Evolutionary conservation across 2,888 invertebrate genomes (phyloP).

Genomic region (Meteorus cinctellus): DNA sequence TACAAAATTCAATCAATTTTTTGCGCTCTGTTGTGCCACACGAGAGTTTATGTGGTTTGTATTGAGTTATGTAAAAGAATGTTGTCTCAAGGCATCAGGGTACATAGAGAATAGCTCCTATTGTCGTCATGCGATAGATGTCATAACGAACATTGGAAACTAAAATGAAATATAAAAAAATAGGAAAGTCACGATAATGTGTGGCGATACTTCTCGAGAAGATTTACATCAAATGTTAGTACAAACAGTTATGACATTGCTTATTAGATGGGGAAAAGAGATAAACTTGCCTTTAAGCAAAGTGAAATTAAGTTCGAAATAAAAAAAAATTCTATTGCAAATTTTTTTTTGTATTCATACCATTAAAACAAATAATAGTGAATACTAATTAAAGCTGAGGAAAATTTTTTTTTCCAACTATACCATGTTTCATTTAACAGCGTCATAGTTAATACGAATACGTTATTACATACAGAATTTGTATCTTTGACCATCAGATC

Average conservation of each 20-base stretch:
- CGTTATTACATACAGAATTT: not conserved
- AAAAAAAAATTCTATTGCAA: not conserved
- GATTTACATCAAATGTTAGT: conserved; percentile 13
- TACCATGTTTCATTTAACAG: conserved; percentile 48
- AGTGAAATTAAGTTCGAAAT: not conserved
- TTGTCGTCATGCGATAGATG: conserved; percentile 1
- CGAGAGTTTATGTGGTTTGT: not conserved
- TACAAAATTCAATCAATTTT: not conserved
- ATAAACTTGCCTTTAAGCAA: conserved; percentile 7
- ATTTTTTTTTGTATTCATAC: not conserved
- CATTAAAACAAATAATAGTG: not conserved
- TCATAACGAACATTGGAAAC: conserved; percentile 28
- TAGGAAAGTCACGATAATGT: not conserved
- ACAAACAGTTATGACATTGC: conserved; percentile 16
- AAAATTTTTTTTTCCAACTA: conserved; percentile 41
- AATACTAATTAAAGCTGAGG: not conserved
- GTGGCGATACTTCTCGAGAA: not conserved
- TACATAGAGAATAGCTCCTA: conserved; percentile 15
- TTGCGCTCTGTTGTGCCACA: not conserved
- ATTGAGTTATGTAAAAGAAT: not conserved
- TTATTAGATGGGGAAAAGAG: conserved; percentile 1
- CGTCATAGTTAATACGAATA: conserved; percentile 17
- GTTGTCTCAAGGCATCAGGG: conserved; percentile 35
- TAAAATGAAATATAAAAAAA: not conserved
- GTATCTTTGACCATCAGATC: not conserved